Conservation (phyloP, 2,797 vertebrate species). For the Rhynchotus rufescens region DNA sequence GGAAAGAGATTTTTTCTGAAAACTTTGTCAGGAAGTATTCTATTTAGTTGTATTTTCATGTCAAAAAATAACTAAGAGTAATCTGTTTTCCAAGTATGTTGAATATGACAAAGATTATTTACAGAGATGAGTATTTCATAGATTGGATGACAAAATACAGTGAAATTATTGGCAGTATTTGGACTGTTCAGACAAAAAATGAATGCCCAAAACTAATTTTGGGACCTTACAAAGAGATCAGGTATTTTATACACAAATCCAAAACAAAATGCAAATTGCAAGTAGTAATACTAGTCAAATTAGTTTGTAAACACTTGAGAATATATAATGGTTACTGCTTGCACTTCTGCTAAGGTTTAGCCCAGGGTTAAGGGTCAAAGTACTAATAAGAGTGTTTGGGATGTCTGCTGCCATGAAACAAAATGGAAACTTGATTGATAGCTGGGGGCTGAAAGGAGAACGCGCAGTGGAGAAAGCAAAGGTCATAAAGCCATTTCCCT, state of each 20-base stretch:
- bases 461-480: slow-evolving; percentile 87
- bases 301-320: slow-evolving; percentile 81
- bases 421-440: slow-evolving; percentile 99
- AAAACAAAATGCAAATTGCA: slow-evolving; percentile 9
- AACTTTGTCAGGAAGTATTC: background rate
- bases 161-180: background rate
- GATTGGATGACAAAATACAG: background rate
- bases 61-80: background rate
- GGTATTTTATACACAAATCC: background rate
- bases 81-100: background rate
- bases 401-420: slow-evolving; percentile 98
- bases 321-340: slow-evolving; percentile 81
- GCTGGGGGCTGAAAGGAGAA: slow-evolving; percentile 86
- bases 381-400: slow-evolving; percentile 98
- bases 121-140: background rate
- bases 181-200: background rate
- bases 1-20: background rate
- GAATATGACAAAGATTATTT: background rate
- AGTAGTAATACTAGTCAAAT: slow-evolving; percentile 74
- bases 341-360: slow-evolving; percentile 87
- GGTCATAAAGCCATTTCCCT: slow-evolving; percentile 87
- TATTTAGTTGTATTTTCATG: background rate
- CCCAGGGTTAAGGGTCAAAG: slow-evolving; percentile 89
- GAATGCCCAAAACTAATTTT: background rate
- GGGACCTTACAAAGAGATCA: background rate